A percentile compares a stretch with the other conserved stretches of the same genome.
phyloP scores from a whole-genome alignment of 2,888 invertebrate species.

The Parapristionchus giblindavisi region DNA sequence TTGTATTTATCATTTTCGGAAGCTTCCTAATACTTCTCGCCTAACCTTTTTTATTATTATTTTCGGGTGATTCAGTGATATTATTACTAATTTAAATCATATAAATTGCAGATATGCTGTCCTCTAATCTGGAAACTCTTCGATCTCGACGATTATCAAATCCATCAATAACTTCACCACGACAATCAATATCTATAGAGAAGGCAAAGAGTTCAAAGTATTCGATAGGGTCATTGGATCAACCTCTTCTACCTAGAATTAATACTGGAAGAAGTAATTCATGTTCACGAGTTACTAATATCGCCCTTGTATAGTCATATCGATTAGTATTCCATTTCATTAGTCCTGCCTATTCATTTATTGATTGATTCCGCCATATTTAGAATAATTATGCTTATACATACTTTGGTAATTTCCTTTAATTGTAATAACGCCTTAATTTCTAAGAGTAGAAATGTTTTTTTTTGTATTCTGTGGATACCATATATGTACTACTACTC shows the following conservation, averaged over 20 bases:
- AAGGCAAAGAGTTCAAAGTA: constrained; percentile 2
- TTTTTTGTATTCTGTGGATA: too few species aligned
- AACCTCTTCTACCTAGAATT: not conserved
- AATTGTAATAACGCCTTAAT: too few species aligned
- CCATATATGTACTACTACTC: too few species aligned
- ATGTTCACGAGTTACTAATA: too few species aligned
- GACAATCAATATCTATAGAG: not conserved
- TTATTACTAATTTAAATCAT: not conserved
- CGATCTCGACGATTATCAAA: constrained; percentile 3
- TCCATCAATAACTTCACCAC: constrained; percentile 10
- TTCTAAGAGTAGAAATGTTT: too few species aligned
- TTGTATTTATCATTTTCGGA: too few species aligned
- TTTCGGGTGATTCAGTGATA: not conserved
- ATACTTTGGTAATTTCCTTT: too few species aligned
- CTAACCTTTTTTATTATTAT: not conserved
- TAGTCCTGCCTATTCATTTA: not conserved
- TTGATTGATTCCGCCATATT: too few species aligned
- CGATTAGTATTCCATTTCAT: not conserved
- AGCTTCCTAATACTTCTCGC: not conserved
- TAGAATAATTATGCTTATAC: too few species aligned
- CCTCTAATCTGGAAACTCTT: constrained; percentile 6
- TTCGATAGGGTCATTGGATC: not conserved
- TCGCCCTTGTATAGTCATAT: not conserved
- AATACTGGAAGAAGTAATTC: too few species aligned
- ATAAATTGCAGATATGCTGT: constrained; percentile 2